Conservation (phyloP, 2,797 vertebrate species). For the Tadarida brasiliensis region DNA sequence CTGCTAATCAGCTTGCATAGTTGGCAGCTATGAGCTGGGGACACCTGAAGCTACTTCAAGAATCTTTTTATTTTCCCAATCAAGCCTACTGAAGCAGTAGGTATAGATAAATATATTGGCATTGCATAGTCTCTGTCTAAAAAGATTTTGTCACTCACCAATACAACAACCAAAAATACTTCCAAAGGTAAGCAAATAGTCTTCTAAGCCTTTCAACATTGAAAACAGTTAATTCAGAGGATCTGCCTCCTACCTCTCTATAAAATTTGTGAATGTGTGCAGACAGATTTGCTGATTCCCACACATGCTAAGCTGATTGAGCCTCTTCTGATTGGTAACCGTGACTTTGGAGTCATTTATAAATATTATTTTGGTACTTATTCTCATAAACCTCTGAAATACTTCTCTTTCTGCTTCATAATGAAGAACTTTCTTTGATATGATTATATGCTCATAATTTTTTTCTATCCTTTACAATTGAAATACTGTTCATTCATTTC, state of each 20-base stretch:
- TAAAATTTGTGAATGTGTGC: not conserved
- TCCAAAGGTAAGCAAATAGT: not conserved
- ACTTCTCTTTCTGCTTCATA: not conserved
- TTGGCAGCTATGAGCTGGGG: conserved; percentile 65
- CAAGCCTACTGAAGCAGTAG: not conserved
- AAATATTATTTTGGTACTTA: not conserved
- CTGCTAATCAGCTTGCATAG: conserved; percentile 69
- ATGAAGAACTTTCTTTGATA: conserved; percentile 37
- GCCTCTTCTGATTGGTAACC: not conserved
- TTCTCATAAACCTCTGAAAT: conserved; percentile 6
- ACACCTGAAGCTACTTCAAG: conserved; percentile 64
- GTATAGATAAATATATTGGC: not conserved
- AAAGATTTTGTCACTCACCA: not conserved
- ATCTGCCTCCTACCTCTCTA: not conserved
- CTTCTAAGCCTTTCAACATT: conserved; percentile 11
- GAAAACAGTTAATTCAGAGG: not conserved
- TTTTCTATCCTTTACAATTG: not conserved
- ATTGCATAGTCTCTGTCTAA: not conserved
- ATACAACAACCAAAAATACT: not conserved
- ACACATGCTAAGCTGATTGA: not conserved
- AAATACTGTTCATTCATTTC: not conserved
- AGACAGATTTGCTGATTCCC: not conserved
- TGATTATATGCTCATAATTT: not conserved
- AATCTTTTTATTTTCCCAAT: conserved; percentile 45
- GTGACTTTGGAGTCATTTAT: not conserved